Base-by-base conservation (phyloP, 2,113 vertebrate species). In the Hylia prasina region DNA sequence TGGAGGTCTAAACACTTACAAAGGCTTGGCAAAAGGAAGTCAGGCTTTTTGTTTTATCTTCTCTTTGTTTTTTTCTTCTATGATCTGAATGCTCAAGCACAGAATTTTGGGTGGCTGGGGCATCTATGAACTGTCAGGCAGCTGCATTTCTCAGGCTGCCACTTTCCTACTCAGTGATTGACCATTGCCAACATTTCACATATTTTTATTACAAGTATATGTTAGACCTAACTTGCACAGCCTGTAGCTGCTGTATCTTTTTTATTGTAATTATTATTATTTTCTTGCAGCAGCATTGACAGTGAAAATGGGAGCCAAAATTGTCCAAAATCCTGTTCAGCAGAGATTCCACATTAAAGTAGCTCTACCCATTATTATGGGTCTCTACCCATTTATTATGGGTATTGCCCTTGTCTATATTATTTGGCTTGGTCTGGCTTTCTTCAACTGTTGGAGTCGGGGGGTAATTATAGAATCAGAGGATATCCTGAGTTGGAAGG, bases 1-100 rank as follows among this genome's bases (percentile, higher is more conserved):
- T 21, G 21, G 45, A 80, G 27, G 17, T 30, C 20, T 58, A 33
- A 75, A 48, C 0, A 0, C 37, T 64, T 44, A 27, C 23, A 44
- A 64, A 44, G 44, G n/a, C 51, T 79, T 60, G 37, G 17, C 17
- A n/a, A 66, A 87, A 91, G 25, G 28, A 48, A 47, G 57, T 40
- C 16, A 50, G 30, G 4, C 1, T 45, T 45, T 45, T 3, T 17
- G 5, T 91, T 57, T 39, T n/a, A n/a, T n/a, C n/a, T n/a, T n/a
- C n/a, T n/a, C n/a, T 5, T 61, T 88, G 7, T 37, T 45, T 47
- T 91, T 61, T 39, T 1, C 4, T 54, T 86, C 7, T 10, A 45
- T 39, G 15, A 60, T n/a, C 31, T 45, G 20, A 76, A 53, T 8
- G 21, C 31, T 11, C 16, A 31, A 35, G 23, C 16, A 37, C 33